Evolutionary conservation across 2,888 invertebrate genomes (phyloP).

Genomic region (Agonum fuliginosum): DNA sequence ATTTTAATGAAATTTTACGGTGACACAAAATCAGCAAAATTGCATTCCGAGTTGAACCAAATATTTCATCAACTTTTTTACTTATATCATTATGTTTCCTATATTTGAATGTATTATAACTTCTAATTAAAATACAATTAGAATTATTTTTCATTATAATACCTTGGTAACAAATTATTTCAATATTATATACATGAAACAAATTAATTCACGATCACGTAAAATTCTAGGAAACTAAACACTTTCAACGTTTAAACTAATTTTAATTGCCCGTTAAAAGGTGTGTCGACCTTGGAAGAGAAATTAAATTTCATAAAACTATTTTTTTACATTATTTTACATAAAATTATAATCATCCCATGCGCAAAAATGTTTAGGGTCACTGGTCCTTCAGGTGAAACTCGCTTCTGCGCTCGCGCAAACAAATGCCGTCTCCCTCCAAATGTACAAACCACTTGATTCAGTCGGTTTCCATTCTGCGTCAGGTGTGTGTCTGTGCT

Average conservation of each 20-base stretch:
- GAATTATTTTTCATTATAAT: no score
- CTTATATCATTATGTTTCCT: no score
- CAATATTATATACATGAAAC: not conserved
- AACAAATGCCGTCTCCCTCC: constrained; percentile 54
- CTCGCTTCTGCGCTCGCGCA: constrained; percentile 61
- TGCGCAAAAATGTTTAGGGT: constrained; percentile 21
- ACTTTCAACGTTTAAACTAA: constrained; percentile 14
- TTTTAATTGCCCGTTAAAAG: constrained; percentile 6
- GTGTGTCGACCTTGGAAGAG: constrained; percentile 17
- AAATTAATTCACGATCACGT: no score
- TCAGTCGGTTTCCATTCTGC: constrained; percentile 63
- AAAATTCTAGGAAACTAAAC: no score
- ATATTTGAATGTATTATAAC: no score
- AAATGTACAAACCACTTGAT: constrained; percentile 61
- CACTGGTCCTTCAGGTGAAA: constrained; percentile 62
- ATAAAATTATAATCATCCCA: constrained; percentile 1
- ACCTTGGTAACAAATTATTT: no score
- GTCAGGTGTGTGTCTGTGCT: constrained; percentile 61
- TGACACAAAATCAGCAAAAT: no score
- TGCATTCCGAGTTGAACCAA: no score
- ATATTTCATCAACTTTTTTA: no score
- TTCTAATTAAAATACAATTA: no score
- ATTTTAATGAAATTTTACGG: no score
- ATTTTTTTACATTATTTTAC: not conserved
- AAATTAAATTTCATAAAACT: constrained; percentile 20